phyloP scores from a whole-genome alignment of 2,888 invertebrate genomes.

The Drosophila paramelanica region DNA sequence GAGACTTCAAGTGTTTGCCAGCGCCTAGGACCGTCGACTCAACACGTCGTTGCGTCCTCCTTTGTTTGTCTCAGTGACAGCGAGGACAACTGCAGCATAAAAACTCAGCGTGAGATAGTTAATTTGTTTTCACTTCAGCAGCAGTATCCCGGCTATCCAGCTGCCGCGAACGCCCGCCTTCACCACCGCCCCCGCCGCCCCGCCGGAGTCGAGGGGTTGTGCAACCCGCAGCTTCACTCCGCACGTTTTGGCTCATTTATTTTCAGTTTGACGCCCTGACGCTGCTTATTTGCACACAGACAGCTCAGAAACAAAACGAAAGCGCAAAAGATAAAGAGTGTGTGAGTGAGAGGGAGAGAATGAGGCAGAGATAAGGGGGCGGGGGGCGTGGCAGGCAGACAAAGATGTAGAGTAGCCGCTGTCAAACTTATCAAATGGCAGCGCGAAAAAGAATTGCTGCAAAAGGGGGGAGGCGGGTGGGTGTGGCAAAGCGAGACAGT shows the following conservation, averaged over 20 bases:
- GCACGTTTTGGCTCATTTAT: constrained; percentile 77
- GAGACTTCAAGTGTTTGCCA: constrained; percentile 62
- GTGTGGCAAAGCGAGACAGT: constrained; percentile 26
- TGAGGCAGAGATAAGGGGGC: not conserved
- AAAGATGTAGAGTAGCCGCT: constrained; percentile 68
- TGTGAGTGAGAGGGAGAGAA: not conserved
- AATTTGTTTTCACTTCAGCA: constrained; percentile 80
- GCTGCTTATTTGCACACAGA: constrained; percentile 77
- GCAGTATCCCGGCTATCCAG: constrained; percentile 57
- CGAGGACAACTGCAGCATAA: constrained; percentile 61
- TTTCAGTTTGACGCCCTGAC: constrained; percentile 80
- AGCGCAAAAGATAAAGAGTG: constrained; percentile 2
- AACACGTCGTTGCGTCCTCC: constrained; percentile 20
- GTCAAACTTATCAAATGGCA: constrained; percentile 80
- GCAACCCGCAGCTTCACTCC: constrained; percentile 49
- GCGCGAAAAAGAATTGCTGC: constrained; percentile 61
- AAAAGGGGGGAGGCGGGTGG: constrained; percentile 1
- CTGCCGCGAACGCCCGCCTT: not conserved
- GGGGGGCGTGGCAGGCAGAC: constrained; percentile 11
- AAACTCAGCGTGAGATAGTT: constrained; percentile 80
- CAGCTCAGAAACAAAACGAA: constrained; percentile 27
- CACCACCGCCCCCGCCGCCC: not conserved
- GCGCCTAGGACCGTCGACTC: constrained; percentile 44
- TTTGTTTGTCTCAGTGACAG: constrained; percentile 53
- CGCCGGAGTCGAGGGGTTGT: constrained; percentile 5